A percentile compares a stretch with the other conserved stretches of the same genome.
These are phyloP conservation scores for Pherbina coryleti DNA, from an alignment of 2,888 invertebrate genomes.

Conservation along the genomic window DNA sequence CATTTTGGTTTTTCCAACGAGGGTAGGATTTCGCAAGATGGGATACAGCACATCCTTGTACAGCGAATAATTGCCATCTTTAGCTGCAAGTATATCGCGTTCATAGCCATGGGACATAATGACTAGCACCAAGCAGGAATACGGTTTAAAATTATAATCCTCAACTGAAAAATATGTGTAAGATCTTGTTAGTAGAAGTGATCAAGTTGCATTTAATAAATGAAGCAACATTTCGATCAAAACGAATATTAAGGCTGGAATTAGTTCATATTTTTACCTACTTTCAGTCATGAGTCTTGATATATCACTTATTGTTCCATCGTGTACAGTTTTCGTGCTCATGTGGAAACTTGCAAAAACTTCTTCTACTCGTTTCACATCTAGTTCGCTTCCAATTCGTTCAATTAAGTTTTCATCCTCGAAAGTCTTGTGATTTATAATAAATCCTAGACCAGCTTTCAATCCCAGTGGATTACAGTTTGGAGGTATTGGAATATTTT, in stretches of 20 bases:
- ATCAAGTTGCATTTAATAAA: neutral
- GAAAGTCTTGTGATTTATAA: conserved; percentile 14
- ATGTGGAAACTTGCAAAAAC: neutral
- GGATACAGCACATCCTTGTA: conserved; percentile 36
- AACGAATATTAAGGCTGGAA: neutral
- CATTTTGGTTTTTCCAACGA: conserved; percentile 35
- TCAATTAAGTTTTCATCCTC: neutral
- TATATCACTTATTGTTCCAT: neutral
- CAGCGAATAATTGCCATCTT: conserved; percentile 38
- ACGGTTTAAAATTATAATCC: conserved; percentile 18
- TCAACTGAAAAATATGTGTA: conserved; percentile 19
- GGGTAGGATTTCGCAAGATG: conserved; percentile 33
- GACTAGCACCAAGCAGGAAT: conserved; percentile 35
- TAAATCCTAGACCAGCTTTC: neutral
- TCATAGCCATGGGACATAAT: conserved; percentile 42
- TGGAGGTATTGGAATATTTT: neutral
- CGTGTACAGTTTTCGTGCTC: neutral
- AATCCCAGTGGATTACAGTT: neutral
- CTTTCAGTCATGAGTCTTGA: neutral
- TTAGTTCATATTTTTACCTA: neutral
- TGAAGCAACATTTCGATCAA: neutral
- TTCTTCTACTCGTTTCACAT: neutral
- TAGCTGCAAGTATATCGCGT: conserved; percentile 32
- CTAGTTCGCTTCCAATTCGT: neutral
- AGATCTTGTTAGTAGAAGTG: neutral